Evolutionary conservation across 2,888 invertebrate genomes (phyloP).

Genomic region (Trichopria drosophilae): DNA sequence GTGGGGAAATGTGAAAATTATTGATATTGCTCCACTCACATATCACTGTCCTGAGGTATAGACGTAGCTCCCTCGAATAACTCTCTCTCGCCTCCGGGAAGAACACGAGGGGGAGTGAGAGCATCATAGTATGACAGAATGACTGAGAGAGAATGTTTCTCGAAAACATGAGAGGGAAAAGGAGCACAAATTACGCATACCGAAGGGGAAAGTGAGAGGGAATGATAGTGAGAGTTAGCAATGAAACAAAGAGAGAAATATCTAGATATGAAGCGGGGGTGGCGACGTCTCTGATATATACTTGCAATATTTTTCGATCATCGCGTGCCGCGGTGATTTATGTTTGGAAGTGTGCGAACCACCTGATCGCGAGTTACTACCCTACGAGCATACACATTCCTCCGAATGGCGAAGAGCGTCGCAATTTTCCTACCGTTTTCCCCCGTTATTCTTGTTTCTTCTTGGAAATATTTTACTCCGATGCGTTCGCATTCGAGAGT

Average conservation of each 20-base stretch:
- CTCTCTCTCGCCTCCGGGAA: conserved; percentile 40
- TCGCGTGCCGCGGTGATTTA: conserved; percentile 58
- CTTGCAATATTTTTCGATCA: conserved; percentile 59
- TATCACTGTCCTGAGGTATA: conserved; percentile 57
- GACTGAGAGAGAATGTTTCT: conserved; percentile 26
- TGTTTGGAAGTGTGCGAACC: conserved; percentile 47
- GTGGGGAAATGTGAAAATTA: conserved; percentile 58
- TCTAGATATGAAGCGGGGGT: conserved; percentile 38
- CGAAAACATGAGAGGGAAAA: not conserved
- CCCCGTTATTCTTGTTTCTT: not conserved
- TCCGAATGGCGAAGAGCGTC: conserved; percentile 2
- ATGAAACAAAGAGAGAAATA: conserved; percentile 19
- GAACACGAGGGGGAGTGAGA: conserved; percentile 36
- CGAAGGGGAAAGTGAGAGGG: conserved; percentile 22
- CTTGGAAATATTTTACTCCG: conserved; percentile 14
- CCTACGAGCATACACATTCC: conserved; percentile 25
- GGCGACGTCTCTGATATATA: conserved; percentile 58
- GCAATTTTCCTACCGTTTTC: conserved; percentile 21
- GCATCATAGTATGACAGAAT: conserved; percentile 21
- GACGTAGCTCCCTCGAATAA: conserved; percentile 53
- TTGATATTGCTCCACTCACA: conserved; percentile 58
- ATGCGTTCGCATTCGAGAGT: conserved; percentile 1
- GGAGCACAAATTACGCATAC: conserved; percentile 17
- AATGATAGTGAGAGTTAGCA: conserved; percentile 14
- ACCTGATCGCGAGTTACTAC: conserved; percentile 57